Evolutionary conservation across 1,140 invertebrate genomes (phyloP).

Genomic region (Hirudo medicinalis): DNA sequence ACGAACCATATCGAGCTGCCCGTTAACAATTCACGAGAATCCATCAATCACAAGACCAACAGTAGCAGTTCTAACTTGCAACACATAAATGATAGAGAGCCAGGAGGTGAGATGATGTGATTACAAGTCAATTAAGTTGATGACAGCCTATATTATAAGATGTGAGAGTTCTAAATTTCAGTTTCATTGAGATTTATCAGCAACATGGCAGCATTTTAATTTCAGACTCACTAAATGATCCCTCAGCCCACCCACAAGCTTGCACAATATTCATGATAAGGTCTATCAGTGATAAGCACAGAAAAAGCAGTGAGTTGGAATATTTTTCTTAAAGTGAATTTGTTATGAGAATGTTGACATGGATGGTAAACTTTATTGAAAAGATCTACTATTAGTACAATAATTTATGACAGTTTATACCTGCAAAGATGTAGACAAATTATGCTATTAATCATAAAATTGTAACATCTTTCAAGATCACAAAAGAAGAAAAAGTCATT

Average conservation of each 20-base stretch:
- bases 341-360: not conserved
- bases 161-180: not conserved
- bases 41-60: conserved; percentile 20
- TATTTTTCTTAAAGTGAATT: conserved; percentile 14
- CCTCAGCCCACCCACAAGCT: conserved; percentile 84
- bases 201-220: not conserved
- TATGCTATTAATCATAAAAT: not conserved
- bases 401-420: not conserved
- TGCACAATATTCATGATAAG: conserved; percentile 89
- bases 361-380: not conserved
- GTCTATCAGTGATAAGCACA: conserved; percentile 68
- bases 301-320: conserved; percentile 49
- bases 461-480: conserved; percentile 50
- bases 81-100: conserved; percentile 93
- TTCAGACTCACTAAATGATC: conserved; percentile 75
- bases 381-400: not conserved
- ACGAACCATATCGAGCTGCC: conserved; percentile 2
- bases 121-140: not conserved
- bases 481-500: conserved; percentile 75
- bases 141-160: not conserved
- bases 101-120: conserved; percentile 48
- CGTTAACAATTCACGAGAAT: not conserved
- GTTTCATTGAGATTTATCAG: not conserved
- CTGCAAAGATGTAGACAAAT: not conserved
- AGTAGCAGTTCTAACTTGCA: conserved; percentile 75